Percentiles rank a stretch among this genome's conserved stretches.
Evolutionary conservation across 2,797 vertebrate genomes (phyloP).

Genomic region (Phrynocephalus vlangalii): DNA sequence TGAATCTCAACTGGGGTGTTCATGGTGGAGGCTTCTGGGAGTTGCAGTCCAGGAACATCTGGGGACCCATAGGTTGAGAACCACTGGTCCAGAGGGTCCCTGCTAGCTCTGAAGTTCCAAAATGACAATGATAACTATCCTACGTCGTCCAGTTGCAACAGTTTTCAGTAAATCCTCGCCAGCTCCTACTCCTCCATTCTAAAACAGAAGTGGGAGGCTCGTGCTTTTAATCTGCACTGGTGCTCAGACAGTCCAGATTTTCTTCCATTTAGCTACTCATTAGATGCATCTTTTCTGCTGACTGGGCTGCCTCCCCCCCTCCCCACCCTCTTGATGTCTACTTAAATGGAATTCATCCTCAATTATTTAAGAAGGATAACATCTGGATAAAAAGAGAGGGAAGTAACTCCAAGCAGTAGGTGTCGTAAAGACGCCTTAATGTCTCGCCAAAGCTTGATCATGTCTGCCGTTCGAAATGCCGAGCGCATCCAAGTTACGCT

Average conservation of each 20-base stretch:
- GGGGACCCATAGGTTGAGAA: no score
- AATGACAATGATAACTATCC: no score
- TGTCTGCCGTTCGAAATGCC: background rate
- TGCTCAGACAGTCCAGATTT: background rate
- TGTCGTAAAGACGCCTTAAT: background rate
- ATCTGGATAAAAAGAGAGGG: constrained; percentile 42
- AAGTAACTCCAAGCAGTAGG: background rate
- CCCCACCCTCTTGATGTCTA: constrained; percentile 55
- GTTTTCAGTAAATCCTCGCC: background rate
- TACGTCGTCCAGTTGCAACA: no score
- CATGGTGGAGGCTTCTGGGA: no score
- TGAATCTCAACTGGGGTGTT: no score
- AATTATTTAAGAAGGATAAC: constrained; percentile 64
- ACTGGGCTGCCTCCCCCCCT: constrained; percentile 47
- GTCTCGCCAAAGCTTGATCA: background rate
- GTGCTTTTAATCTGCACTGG: background rate
- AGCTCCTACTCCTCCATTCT: background rate
- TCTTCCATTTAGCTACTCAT: constrained; percentile 1
- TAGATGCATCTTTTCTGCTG: constrained; percentile 9
- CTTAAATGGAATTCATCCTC: constrained; percentile 56
- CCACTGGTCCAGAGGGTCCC: no score
- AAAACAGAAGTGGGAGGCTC: background rate
- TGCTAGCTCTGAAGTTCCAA: no score
- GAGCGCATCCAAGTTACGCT: background rate
- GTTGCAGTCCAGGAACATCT: no score